A percentile compares a stretch with the other conserved stretches of the same genome.
These are phyloP conservation scores for Drosophila nr. fundita DNA, from an alignment of 2,888 invertebrate genomes.

Conservation along the genomic window DNA sequence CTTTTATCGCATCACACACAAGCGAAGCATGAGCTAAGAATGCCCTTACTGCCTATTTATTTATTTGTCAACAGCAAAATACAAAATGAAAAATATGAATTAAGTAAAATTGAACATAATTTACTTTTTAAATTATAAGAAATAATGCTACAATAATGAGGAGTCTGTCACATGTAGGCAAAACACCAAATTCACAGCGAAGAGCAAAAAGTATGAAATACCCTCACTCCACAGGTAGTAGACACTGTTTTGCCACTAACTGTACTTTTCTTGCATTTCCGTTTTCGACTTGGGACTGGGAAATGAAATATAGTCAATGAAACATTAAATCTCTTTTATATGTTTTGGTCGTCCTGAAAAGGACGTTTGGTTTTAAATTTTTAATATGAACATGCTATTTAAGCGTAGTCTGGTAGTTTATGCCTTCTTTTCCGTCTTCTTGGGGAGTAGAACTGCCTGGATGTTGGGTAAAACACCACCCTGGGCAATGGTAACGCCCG, in stretches of 20 bases:
- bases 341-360: conserved; percentile 12
- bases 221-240: neutral
- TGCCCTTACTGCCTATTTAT: neutral
- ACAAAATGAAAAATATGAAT: neutral
- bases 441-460: conserved; percentile 90
- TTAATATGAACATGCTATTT: conserved; percentile 2
- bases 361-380: conserved; percentile 3
- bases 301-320: neutral
- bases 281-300: neutral
- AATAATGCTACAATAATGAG: neutral
- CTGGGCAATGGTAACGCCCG: conserved; percentile 86
- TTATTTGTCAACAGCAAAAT: neutral
- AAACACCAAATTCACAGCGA: neutral
- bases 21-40: neutral
- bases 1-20: too few species aligned
- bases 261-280: neutral
- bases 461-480: conserved; percentile 94
- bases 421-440: conserved; percentile 77
- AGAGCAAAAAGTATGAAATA: neutral
- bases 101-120: neutral
- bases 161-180: neutral
- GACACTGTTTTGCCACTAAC: neutral
- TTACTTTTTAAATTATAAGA: neutral
- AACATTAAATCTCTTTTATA: neutral
- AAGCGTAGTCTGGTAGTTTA: neutral